Base-by-base conservation (phyloP, 2,797 vertebrate genomes). In the Helarctos malayanus region DNA sequence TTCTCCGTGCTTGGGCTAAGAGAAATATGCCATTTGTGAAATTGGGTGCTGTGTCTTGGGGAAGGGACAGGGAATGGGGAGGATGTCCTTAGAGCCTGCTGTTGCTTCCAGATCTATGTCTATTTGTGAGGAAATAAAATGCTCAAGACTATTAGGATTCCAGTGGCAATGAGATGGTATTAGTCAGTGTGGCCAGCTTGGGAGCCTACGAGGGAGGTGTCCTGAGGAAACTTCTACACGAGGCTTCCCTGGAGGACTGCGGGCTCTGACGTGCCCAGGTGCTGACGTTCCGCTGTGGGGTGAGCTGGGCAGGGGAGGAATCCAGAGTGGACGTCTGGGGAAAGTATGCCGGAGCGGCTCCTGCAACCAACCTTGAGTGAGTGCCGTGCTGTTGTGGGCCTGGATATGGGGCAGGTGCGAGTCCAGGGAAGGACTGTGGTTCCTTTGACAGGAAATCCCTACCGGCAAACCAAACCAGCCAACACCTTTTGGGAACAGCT, bases 401-500 rank as follows among this genome's bases (percentile, higher is more conserved):
- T 79, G 29, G 52, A 80, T 10, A 19, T 59, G 23, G 25, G 18
- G 21, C 69, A 4, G 35, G 41, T 25, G 35, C 2, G 5, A 47
- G 5, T 38, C 61, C 56, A n/a, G 65, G 57, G 71, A 23, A 73
- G 61, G 71, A 4, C 45, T 54, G 19, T 15, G 32, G 80, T 5
- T 13, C 45, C 49, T 93, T 41, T 16, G 45, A 83, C 16, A 18
- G 57, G 69, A 94, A 93, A 13, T 6, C 52, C 65, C 49, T 41
- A 13, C 75, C 61, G 52, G 80, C 45, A 71, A 75, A 85, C 25
- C 61, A 59, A 19, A 25, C 54, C 4, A 7, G 5, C 47, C 86
- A 76, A 69, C 15, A 45, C 80, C 56, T 92, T 78, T 49, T 45
- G n/a, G 54, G 76, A 76, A 35, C 18, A 92, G 89, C 52, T 38